phyloP scores from a whole-genome alignment of 2,797 vertebrate species.

The Spondyliosoma cantharus region DNA sequence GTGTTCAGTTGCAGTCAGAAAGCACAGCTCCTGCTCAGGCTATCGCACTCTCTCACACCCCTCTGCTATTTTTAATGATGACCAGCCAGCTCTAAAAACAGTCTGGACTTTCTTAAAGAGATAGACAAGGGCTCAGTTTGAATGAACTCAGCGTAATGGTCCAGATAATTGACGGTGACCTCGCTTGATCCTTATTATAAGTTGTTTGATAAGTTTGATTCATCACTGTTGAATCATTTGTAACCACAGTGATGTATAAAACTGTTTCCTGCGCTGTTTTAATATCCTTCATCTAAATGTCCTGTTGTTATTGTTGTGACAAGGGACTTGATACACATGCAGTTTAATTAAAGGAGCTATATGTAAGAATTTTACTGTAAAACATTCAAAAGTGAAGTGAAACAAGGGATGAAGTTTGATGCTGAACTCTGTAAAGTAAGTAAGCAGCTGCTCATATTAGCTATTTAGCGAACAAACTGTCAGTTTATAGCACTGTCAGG shows the following conservation, averaged over 20 bases:
- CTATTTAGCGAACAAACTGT: too few species aligned
- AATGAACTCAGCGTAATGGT: neutral
- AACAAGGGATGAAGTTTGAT: too few species aligned
- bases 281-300: neutral
- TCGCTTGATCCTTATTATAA: neutral
- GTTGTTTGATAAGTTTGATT: too few species aligned
- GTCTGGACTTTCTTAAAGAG: conserved; percentile 73
- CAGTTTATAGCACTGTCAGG: too few species aligned
- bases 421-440: too few species aligned
- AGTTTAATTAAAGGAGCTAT: neutral
- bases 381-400: too few species aligned
- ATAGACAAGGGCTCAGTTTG: conserved; percentile 15
- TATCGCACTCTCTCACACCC: conserved; percentile 66
- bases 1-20: conserved; percentile 59
- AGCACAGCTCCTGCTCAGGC: conserved; percentile 37
- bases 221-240: neutral
- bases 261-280: neutral
- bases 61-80: conserved; percentile 79
- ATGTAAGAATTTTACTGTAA: too few species aligned
- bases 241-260: neutral
- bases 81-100: conserved; percentile 72
- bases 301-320: neutral
- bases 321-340: neutral
- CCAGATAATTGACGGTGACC: conserved; percentile 1
- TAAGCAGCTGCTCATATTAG: too few species aligned